These are phyloP conservation scores for Aplodontia rufa DNA, from an alignment of 2,113 vertebrate species.

Conservation along the genomic window DNA sequence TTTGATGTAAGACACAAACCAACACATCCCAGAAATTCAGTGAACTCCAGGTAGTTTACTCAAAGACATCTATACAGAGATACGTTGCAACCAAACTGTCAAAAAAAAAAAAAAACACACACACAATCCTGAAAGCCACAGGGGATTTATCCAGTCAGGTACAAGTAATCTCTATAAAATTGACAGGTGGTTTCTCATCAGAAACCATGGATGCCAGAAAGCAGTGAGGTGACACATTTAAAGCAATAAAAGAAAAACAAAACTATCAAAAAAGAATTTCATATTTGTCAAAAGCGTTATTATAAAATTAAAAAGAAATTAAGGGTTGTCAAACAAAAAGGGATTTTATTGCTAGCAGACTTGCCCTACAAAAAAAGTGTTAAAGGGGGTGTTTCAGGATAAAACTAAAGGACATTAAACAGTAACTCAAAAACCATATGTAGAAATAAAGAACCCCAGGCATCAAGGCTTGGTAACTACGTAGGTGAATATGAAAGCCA, in stretches of 20 bases:
- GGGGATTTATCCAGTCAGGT: background rate
- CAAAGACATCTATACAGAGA: background rate
- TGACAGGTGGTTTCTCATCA: background rate
- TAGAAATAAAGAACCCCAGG: background rate
- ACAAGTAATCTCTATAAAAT: background rate
- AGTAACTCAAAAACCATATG: background rate
- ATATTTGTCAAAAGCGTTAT: background rate
- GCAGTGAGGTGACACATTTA: background rate
- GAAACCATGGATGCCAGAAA: background rate
- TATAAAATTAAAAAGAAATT: conserved; percentile 19
- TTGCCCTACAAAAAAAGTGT: background rate
- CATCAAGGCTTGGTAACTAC: background rate
- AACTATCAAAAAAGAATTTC: background rate
- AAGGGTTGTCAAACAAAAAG: background rate
- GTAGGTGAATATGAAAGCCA: background rate
- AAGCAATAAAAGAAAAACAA: background rate
- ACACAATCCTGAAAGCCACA: background rate
- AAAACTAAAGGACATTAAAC: background rate
- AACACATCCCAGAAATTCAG: background rate
- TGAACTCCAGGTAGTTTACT: background rate
- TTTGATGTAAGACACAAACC: background rate
- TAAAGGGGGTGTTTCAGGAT: background rate
- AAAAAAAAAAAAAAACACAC: background rate
- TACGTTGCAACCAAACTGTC: background rate
- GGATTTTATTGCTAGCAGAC: background rate